Base-by-base conservation (phyloP, 1,140 invertebrate species). In the Mycetomoellerius zeteki region DNA sequence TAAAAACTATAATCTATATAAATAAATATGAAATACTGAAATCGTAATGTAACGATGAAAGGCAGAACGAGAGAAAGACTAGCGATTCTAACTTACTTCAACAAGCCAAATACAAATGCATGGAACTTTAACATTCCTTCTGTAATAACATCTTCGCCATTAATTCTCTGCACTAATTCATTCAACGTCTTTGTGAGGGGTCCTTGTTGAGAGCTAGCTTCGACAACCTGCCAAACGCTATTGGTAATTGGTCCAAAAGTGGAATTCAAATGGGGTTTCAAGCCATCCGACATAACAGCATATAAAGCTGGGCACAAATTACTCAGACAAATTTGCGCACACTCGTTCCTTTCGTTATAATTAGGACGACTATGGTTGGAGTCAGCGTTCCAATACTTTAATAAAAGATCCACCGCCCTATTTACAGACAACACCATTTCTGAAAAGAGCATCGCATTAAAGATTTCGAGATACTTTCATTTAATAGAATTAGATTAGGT, bases 51-150 rank as follows among this genome's bases (percentile, higher is more conserved):
- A 33, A 78, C 6, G 5, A 3, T 4, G 21, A 12, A 56, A 6
- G 1, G 33, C 3, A 30, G 14, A 50, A 27, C 1, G 50, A 24
- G 3, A 33, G n/a, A 72, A 72, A 75, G 10, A 84, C 16, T 4
- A 27, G 4, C 12, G 33, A 21, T 19, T 12, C 1, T 1, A 16
- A 96, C 97, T 97, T 96, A 98, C 97, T 98, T 99, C n/a, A 98
- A 95, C 73, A 99, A 95, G 54, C 98, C 98, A 94, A 98, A 97
- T 86, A 98, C 97, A 94, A 99, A 98, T 73, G 98, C 98, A 94
- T 98, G 98, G 93, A 99, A 98, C 93, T 98, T 98, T 81, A 98
- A 96, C 92, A 98, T 96, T 85, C 97, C 98, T 94, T 98, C 98
- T 4, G 97, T 97, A 2, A 99, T 97, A 58, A 97, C 96, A 93